These are phyloP conservation scores for Semnopithecus entellus DNA, from an alignment of 2,113 vertebrate genomes.

Conservation along the genomic window DNA sequence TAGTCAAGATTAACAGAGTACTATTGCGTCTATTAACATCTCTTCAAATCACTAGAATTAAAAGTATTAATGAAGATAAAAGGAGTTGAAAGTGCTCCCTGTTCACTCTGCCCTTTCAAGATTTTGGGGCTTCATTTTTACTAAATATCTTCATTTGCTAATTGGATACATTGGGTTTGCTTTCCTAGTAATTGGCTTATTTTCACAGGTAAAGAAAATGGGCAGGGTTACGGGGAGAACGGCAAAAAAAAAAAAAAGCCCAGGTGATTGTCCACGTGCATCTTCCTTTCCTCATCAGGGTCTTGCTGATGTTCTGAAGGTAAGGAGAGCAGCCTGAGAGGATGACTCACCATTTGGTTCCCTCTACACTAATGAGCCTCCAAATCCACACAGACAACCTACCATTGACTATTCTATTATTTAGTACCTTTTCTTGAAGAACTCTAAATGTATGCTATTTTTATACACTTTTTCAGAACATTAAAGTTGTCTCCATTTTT, in stretches of 20 bases:
- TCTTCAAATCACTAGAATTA: neutral
- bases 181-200: neutral
- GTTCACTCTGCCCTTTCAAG: neutral
- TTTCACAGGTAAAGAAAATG: neutral
- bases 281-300: neutral
- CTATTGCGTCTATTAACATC: neutral
- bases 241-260: neutral
- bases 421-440: neutral
- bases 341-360: fast-evolving
- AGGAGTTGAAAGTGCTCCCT: neutral
- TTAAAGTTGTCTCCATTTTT: slow-evolving; percentile 36
- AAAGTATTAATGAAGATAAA: neutral
- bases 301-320: neutral
- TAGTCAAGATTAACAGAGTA: neutral
- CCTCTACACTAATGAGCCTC: neutral
- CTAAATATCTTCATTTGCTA: neutral
- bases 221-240: neutral
- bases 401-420: neutral
- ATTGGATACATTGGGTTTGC: neutral
- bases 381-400: neutral
- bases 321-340: neutral
- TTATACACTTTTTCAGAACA: slow-evolving; percentile 21
- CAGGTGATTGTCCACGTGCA: fast-evolving
- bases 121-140: neutral
- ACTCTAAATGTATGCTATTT: neutral